Conservation (phyloP, 2,888 invertebrate species). For the Matsumyia berberina region DNA sequence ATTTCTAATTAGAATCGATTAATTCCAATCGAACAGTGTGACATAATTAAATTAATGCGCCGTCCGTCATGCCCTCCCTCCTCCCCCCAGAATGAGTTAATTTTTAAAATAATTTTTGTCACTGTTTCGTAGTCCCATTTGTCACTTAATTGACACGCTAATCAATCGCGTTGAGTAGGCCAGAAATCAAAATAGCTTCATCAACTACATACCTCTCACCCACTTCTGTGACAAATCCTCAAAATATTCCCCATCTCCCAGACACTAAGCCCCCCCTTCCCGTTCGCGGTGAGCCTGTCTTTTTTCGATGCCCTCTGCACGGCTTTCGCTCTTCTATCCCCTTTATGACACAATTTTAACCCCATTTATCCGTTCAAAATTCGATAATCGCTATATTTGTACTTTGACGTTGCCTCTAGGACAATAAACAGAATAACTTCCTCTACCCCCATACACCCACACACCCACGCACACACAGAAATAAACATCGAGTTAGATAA, state of each 20-base stretch:
- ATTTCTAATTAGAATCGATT: constrained; percentile 10
- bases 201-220: neutral
- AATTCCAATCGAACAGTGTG: constrained; percentile 28
- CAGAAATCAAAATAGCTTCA: constrained; percentile 7
- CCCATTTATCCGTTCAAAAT: constrained; percentile 69
- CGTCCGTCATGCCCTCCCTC: neutral
- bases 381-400: constrained; percentile 74
- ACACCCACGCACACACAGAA: too few species aligned
- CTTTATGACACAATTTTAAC: constrained; percentile 51
- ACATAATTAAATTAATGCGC: constrained; percentile 38
- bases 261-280: neutral
- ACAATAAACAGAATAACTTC: constrained; percentile 47
- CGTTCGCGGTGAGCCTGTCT: neutral
- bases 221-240: neutral
- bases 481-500: constrained; percentile 15
- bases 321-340: neutral
- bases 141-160: constrained; percentile 38
- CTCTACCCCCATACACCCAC: neutral
- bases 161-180: constrained; percentile 34
- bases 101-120: neutral
- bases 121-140: constrained; percentile 34
- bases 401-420: constrained; percentile 63
- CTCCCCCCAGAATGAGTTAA: too few species aligned
- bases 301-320: neutral
- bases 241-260: neutral